phyloP scores from a whole-genome alignment of 1,140 invertebrate species.

The Eubasilissa regina region DNA sequence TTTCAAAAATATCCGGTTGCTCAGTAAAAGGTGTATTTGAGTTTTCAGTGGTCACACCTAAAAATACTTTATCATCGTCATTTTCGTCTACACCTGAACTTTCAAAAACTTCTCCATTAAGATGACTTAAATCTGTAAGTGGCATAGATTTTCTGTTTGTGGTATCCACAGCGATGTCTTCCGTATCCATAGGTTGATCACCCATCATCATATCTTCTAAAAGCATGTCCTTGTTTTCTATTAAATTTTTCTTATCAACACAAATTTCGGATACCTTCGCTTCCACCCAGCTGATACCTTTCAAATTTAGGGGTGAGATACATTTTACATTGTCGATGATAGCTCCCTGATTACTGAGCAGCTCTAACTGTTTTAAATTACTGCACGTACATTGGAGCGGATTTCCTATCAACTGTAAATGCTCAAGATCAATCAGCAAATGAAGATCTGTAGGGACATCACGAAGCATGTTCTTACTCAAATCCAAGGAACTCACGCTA shows the following conservation, averaged over 20 bases:
- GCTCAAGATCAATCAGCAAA: slow-evolving; percentile 71
- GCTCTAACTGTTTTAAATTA: slow-evolving; percentile 73
- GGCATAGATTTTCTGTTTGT: slow-evolving; percentile 67
- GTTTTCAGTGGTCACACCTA: slow-evolving; percentile 47
- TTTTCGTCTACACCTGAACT: slow-evolving; percentile 64
- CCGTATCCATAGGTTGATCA: slow-evolving; percentile 71
- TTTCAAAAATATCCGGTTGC: slow-evolving; percentile 38
- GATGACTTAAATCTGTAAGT: slow-evolving; percentile 64
- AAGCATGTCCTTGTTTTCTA: slow-evolving; percentile 56
- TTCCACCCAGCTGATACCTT: slow-evolving; percentile 72
- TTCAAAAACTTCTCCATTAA: slow-evolving; percentile 67
- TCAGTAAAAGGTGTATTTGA: not conserved
- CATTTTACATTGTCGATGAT: slow-evolving; percentile 74
- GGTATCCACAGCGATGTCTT: slow-evolving; percentile 65
- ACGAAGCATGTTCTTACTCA: slow-evolving; percentile 75
- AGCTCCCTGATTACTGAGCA: slow-evolving; percentile 69
- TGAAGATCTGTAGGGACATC: slow-evolving; percentile 73
- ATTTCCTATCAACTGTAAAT: slow-evolving; percentile 74
- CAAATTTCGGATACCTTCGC: slow-evolving; percentile 73
- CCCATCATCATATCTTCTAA: slow-evolving; percentile 76
- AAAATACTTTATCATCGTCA: slow-evolving; percentile 62
- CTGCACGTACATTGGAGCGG: slow-evolving; percentile 75
- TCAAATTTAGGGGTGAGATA: slow-evolving; percentile 68
- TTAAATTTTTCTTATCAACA: slow-evolving; percentile 63
- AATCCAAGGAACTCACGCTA: slow-evolving; percentile 75